Evolutionary conservation across 2,888 invertebrate genomes (phyloP).

Genomic region (Neuroscelio doddi): DNA sequence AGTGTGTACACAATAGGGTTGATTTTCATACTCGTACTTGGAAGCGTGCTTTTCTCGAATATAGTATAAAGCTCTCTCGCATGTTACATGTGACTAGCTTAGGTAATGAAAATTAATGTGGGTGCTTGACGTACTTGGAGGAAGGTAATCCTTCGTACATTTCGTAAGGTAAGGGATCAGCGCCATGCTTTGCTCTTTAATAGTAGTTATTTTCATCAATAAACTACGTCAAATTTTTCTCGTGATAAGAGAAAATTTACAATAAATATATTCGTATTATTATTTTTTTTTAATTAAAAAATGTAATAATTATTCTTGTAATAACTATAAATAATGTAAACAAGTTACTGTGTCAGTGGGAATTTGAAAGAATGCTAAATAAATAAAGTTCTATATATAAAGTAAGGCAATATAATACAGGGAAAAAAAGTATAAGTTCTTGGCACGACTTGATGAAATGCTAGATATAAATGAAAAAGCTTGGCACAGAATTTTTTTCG

Average conservation of each 20-base stretch:
- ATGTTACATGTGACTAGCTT: slow-evolving; percentile 31
- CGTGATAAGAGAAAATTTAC: too few species aligned
- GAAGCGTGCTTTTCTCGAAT: slow-evolving; percentile 19
- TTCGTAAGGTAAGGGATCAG: slow-evolving; percentile 33
- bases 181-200: slow-evolving; percentile 9
- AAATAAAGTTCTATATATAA: too few species aligned
- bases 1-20: slow-evolving; percentile 5
- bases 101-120: slow-evolving; percentile 44
- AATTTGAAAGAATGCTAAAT: too few species aligned
- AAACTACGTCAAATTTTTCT: too few species aligned
- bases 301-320: too few species aligned
- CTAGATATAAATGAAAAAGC: not conserved
- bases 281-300: too few species aligned
- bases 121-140: slow-evolving; percentile 30
- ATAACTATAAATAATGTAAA: too few species aligned
- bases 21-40: slow-evolving; percentile 12
- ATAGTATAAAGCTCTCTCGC: slow-evolving; percentile 28
- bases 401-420: not conserved
- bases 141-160: slow-evolving; percentile 37
- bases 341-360: too few species aligned
- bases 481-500: slow-evolving; percentile 16
- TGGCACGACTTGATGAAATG: not conserved
- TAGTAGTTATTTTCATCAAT: too few species aligned
- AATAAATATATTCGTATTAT: too few species aligned
- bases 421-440: not conserved